A percentile compares a stretch with the other conserved stretches of the same genome.
Evolutionary conservation across 2,797 vertebrate genomes (phyloP).

Genomic region (Myotis findleyi): DNA sequence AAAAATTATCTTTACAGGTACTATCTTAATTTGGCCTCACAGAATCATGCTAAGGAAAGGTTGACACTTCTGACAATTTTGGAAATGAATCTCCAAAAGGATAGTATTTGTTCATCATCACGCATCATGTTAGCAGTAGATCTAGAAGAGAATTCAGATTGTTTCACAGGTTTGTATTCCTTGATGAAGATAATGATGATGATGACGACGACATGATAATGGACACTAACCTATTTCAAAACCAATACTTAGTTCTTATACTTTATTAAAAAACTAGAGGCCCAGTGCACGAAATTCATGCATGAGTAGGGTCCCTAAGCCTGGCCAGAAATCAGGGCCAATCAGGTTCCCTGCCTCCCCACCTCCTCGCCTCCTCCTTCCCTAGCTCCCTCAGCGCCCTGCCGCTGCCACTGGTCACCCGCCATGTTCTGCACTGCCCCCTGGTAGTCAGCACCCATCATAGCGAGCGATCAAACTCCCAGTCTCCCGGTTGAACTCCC

Average conservation of each 20-base stretch:
- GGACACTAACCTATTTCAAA: background rate
- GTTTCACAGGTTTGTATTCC: background rate
- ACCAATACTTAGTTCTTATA: background rate
- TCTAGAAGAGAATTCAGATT: constrained; percentile 7
- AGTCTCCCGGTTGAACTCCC: no score
- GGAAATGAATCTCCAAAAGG: background rate
- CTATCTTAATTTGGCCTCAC: background rate
- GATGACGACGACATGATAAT: background rate
- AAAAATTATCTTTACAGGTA: background rate
- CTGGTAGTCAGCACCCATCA: no score
- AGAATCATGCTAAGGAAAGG: background rate
- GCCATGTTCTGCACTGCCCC: no score
- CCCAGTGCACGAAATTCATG: no score
- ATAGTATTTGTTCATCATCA: background rate
- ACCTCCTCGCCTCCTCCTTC: no score
- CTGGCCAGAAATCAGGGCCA: no score
- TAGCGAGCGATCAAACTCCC: no score
- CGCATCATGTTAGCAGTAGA: background rate
- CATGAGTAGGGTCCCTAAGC: no score
- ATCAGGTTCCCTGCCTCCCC: no score
- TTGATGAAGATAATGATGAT: background rate
- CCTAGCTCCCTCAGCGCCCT: no score
- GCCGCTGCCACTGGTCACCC: no score
- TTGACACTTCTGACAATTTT: background rate
- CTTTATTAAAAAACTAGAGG: no score